Percentiles rank a stretch among this genome's conserved stretches.
Conservation (phyloP, 2,797 vertebrate species). For the Hephaestus fuliginosus region DNA sequence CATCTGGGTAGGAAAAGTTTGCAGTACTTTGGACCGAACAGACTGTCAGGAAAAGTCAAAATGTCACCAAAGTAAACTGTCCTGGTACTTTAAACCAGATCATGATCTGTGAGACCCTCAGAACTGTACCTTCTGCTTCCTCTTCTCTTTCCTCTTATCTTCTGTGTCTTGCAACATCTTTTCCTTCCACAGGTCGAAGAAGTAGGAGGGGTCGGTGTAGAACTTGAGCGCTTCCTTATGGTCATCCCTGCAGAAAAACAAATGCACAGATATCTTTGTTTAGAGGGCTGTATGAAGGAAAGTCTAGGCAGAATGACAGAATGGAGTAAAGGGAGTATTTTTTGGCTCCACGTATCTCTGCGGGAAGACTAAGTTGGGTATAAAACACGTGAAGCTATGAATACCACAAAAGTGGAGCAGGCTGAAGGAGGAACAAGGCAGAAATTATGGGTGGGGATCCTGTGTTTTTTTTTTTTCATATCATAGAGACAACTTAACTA, state of each 20-base stretch:
- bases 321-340: not conserved
- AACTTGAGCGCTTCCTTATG: constrained; percentile 97
- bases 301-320: not conserved
- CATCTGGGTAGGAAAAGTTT: too few species aligned
- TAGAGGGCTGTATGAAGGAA: not conserved
- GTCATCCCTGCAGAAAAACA: constrained; percentile 89
- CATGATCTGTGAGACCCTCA: not conserved
- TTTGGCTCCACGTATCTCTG: not conserved
- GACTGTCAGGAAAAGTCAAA: not conserved
- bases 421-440: constrained; percentile 26
- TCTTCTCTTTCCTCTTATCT: constrained; percentile 98
- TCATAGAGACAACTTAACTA: constrained; percentile 18
- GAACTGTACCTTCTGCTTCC: constrained; percentile 93
- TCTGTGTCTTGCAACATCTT: constrained; percentile 99
- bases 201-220: constrained; percentile 98
- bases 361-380: not conserved
- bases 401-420: constrained; percentile 40
- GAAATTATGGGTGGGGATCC: constrained; percentile 20
- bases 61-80: not conserved
- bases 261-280: not conserved
- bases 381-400: constrained; percentile 39
- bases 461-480: constrained; percentile 2
- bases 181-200: constrained; percentile 99
- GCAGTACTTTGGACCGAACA: not conserved
- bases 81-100: not conserved